A percentile compares a stretch with the other conserved stretches of the same genome.
Conservation (phyloP, 1,140 invertebrate species). For the Oryctes rhinoceros region DNA sequence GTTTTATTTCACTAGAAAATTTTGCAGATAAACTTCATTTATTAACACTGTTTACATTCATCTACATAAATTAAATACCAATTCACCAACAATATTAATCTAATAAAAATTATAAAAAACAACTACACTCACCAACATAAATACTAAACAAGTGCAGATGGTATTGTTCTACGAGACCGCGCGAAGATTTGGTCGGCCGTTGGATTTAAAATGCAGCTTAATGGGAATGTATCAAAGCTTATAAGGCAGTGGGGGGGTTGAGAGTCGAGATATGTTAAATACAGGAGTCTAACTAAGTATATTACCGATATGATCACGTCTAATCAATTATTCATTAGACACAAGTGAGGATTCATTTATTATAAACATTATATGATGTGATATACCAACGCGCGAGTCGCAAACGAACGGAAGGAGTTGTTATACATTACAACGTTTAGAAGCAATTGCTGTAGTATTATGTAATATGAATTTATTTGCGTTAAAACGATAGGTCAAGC, state of each 20-base stretch:
- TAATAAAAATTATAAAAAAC: background rate
- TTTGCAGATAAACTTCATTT: background rate
- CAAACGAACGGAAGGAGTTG: background rate
- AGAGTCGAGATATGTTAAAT: background rate
- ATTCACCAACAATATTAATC: background rate
- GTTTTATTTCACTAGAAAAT: background rate
- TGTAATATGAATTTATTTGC: background rate
- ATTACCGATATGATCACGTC: conserved; percentile 27
- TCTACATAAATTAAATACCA: background rate
- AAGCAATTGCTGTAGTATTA: background rate
- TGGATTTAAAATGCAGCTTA: conserved; percentile 28
- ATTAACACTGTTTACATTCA: background rate
- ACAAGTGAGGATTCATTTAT: conserved; percentile 6
- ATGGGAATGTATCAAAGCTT: conserved; percentile 24
- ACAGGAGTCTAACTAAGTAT: background rate
- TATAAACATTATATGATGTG: background rate
- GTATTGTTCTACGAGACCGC: background rate
- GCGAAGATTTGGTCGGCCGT: conserved; percentile 10
- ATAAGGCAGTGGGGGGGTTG: conserved; percentile 19
- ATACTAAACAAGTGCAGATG: background rate
- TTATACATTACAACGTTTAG: background rate
- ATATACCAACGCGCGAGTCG: background rate
- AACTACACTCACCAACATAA: conserved; percentile 8
- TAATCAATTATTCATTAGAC: conserved; percentile 30
- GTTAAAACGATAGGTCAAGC: background rate